Percentiles rank a stretch among this genome's conserved stretches.
These are phyloP conservation scores for Molossus alvarezi DNA, from an alignment of 2,797 vertebrate species.

Conservation along the genomic window DNA sequence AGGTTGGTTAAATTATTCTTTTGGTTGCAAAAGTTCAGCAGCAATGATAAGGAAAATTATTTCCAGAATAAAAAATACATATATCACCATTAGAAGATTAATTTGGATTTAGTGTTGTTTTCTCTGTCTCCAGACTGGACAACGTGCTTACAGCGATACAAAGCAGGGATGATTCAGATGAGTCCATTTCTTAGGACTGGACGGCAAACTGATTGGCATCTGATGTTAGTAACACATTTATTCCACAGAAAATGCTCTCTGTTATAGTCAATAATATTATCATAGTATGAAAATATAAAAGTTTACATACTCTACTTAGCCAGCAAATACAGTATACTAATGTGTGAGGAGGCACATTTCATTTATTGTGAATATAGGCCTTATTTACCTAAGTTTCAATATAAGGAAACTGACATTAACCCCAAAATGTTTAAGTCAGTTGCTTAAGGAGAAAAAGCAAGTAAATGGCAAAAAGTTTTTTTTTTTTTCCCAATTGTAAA, in stretches of 20 bases:
- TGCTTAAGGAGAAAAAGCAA: not conserved
- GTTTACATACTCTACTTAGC: not conserved
- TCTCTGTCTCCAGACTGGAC: not conserved
- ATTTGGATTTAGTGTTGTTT: not conserved
- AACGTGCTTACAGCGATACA: not conserved
- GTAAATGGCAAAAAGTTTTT: not conserved
- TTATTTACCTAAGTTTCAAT: not conserved
- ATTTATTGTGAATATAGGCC: not conserved
- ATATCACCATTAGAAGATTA: not conserved
- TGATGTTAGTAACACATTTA: not conserved
- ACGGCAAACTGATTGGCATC: not conserved
- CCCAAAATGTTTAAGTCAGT: not conserved
- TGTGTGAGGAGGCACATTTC: not conserved
- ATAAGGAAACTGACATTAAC: constrained; percentile 25
- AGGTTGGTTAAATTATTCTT: not conserved
- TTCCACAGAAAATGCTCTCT: not conserved
- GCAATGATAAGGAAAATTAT: not conserved
- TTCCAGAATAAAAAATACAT: not conserved
- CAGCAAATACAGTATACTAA: not conserved
- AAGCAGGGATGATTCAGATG: not conserved
- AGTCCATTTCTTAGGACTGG: not conserved
- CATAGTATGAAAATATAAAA: not conserved
- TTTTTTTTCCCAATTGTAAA: not conserved
- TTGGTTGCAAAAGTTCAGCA: not conserved
- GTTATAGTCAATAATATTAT: not conserved